Base-by-base conservation (phyloP, 1,140 invertebrate genomes). In the Fopius arisanus region DNA sequence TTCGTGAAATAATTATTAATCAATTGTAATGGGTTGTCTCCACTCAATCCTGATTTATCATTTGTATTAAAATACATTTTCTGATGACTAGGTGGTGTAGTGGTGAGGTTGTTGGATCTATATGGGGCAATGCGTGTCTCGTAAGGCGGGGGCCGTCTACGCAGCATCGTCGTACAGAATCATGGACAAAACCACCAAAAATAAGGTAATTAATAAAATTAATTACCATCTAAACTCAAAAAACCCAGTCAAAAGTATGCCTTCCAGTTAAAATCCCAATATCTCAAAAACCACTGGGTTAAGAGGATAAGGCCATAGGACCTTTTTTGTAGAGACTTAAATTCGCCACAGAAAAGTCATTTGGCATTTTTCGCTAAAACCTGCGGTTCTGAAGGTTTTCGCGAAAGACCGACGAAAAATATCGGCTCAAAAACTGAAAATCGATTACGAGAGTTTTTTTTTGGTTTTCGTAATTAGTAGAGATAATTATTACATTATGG, bases 81-180 rank as follows among this genome's bases (percentile, higher is more conserved):
- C 16, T 48, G 14, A 31, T 37, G 19, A 43, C 54, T 69, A 86
- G 84, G 79, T 81, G 82, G 78, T 77, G 79, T 69, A 82, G 79
- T 78, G 76, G 80, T 76, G 75, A 85, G 79, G 82, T 85, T 81
- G 82, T 81, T 62, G 69, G 69, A 84, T 86, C 86, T 88, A 87
- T 86, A 88, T 88, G 87, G 87, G 87, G 87, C 87, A 88, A 88
- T 88, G 87, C 87, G 87, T 88, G 80, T 88, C 87, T 81, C 85
- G 85, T 88, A 88, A 88, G 83, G 86, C 86, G 84, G 85, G 85
- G 80, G 86, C 86, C 82, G 87, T 87, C 85, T 84, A 87, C 81
- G 85, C 87, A 85, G 83, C 84, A 84, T 87, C 86, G 80, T 87
- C 86, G 74, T 87, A 87, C 77, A 83, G 83, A 70, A 87, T 87